Evolutionary conservation across 2,113 vertebrate genomes (phyloP), one percentile per base, ranked within the genome.

Genomic region (Anas platyrhynchos): DNA sequence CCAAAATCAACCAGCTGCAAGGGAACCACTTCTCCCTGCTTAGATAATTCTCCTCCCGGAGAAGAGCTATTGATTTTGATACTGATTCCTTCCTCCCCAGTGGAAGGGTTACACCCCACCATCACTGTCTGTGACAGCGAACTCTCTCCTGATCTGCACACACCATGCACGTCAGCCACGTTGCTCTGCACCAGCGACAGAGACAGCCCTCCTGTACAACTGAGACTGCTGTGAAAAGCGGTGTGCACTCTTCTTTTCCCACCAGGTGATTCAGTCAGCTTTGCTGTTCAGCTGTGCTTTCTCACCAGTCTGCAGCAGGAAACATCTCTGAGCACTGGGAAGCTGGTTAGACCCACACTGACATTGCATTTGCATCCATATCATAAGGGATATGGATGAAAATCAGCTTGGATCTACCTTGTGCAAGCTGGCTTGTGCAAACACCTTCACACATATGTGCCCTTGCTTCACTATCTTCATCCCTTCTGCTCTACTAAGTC

Each of bases 1-100:
- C 56, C 86, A 80, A 92, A 81, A 7, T 11, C 94, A 77, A 83
- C 95, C 97, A 96, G 94, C 97, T 91, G 95, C 68, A 44, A 96
- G 91, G 94, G 95, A 88, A 82, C 83, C 91, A 15, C 93, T 92
- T 96, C 92, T 93, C 89, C 91, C 92, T 34, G 83, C 88, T 92
- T 81, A 83, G 95, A 75, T 95, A 93, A 85, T 63, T 91, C 46
- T 79, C 89, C 38, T 91, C 75, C 46, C 78, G 3, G 58, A 83
- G 95, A 96, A 36, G 27, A 93, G 88, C 17, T 97, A 97, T 96
- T 91, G 97, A 97, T 97, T 95, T 92, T 96, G 96, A 71, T 58
- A 97, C 34, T 13, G 94, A 98, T 96, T 69, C 91, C 89, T 73
- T 68, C 91, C 74, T 86, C 34, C 6, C 58, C 20, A 0, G 34